Base-by-base conservation (phyloP, 2,113 vertebrate genomes). In the Lagenorhynchus albirostris region DNA sequence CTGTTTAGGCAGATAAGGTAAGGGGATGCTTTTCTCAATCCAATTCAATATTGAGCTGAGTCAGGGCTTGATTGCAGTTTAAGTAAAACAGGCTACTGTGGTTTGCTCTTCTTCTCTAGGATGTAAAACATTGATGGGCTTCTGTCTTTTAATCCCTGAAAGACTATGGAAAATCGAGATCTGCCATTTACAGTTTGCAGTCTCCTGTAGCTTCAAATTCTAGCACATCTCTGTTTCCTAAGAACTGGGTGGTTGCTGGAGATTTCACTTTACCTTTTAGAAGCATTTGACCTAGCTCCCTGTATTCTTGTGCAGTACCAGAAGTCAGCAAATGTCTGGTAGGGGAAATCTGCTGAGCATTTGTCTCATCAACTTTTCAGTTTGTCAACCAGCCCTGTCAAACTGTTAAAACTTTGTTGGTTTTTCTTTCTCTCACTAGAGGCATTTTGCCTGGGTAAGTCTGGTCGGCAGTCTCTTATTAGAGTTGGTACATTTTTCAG, bases 341-440 rank as follows among this genome's bases (percentile, higher is more conserved):
- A 84, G 63, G 76, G 79, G 91, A 98, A 96, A 95, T 91, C 44
- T 89, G 81, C 82, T 85, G 58, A 93, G 70, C 26, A 87, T 50
- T 96, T 91, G 86, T 91, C 58, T 91, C 85, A 76, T 96, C 58
- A 94, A 31, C 62, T 91, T 96, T 96, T 33, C 68, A 63, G 65
- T 97, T 97, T 94, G 21, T 97, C 85, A 93, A 80, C n/a, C 53
- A 93, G 50, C 14, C 55, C 60, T 96, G 92, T 85, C 70, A 91
- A 96, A 81, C 85, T 84, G 38, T 63, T 91, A 58, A 77, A 92
- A 91, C 55, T 73, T 93, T 93, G 80, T 79, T 95, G 53, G 4
- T 86, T 96, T 97, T 96, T 62, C 58, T 89, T 91, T 91, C n/a
- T 70, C 81, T 89, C 77, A 89, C 58, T 18, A 92, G 93, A 89